Evolutionary conservation across 2,797 vertebrate genomes (phyloP).

Genomic region (Petrocephalus sullivani): DNA sequence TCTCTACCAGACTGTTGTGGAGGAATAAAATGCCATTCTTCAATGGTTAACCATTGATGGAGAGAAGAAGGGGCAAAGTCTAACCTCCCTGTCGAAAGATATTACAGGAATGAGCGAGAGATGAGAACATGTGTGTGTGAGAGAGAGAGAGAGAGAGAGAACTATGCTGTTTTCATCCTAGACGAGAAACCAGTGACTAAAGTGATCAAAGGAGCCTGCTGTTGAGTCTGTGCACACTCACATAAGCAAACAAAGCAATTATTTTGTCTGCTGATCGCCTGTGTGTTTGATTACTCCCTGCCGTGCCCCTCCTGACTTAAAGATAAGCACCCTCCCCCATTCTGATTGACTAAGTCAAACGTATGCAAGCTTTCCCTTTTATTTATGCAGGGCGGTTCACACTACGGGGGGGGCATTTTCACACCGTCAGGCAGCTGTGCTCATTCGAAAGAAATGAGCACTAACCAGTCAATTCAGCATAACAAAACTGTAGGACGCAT

Average conservation of each 20-base stretch:
- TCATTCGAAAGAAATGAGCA: conserved; percentile 1
- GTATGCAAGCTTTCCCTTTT: not conserved
- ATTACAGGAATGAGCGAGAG: not conserved
- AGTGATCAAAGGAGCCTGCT: not conserved
- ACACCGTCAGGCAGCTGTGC: not conserved
- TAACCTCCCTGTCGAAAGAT: not conserved
- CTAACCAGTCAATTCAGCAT: not conserved
- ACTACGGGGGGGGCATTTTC: not conserved
- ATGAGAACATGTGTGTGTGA: not conserved
- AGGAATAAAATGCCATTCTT: conserved; percentile 3
- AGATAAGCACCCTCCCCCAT: not conserved
- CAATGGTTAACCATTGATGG: conserved; percentile 1
- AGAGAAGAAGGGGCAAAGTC: not conserved
- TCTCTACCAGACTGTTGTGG: not conserved
- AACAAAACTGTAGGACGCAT: not conserved
- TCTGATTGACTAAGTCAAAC: not conserved
- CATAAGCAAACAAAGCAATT: not conserved
- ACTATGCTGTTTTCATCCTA: not conserved
- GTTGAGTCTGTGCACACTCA: not conserved
- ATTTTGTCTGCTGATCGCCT: not conserved
- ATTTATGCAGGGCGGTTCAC: not conserved
- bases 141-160: not conserved
- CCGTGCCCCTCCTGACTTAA: not conserved
- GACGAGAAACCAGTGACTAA: not conserved
- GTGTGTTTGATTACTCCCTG: not conserved